Evolutionary conservation across 1,140 invertebrate species (phyloP).

Genomic region (Bombus difficillimus): DNA sequence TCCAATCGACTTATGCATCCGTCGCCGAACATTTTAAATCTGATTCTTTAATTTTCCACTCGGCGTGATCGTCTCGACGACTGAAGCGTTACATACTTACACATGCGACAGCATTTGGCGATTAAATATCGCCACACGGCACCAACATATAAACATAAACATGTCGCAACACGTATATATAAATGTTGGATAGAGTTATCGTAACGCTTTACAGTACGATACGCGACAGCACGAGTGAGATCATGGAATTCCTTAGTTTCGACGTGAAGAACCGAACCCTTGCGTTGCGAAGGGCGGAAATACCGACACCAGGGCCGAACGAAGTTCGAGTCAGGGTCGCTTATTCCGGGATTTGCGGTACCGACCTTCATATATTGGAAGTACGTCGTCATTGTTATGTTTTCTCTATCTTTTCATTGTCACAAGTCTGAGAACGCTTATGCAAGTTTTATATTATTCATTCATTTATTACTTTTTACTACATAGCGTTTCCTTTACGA

Average conservation of each 20-base stretch:
- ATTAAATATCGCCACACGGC: conserved; percentile 41
- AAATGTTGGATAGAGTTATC: conserved; percentile 27
- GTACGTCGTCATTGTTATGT: conserved; percentile 75
- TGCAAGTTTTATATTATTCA: neutral
- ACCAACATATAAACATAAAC: conserved; percentile 31
- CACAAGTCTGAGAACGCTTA: neutral
- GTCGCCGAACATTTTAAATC: neutral
- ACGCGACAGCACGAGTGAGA: no score
- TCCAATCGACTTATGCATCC: neutral
- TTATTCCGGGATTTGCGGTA: conserved; percentile 90
- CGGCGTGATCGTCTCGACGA: no score
- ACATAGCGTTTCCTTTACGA: no score
- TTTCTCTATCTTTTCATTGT: neutral
- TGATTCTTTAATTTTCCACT: neutral
- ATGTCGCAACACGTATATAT: conserved; percentile 32
- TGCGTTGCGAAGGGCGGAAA: conserved; percentile 79
- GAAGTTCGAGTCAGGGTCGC: conserved; percentile 86
- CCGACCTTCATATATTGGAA: conserved; percentile 90
- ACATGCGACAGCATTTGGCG: neutral
- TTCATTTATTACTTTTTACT: neutral
- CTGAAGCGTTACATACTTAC: neutral
- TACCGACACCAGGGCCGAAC: conserved; percentile 82
- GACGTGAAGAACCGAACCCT: conserved; percentile 81
- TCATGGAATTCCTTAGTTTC: conserved; percentile 86
- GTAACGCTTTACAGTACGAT: neutral